Evolutionary conservation across 2,797 vertebrate species (phyloP), one percentile per base, ranked within the genome.

Genomic region (Sorex maritimensis): DNA sequence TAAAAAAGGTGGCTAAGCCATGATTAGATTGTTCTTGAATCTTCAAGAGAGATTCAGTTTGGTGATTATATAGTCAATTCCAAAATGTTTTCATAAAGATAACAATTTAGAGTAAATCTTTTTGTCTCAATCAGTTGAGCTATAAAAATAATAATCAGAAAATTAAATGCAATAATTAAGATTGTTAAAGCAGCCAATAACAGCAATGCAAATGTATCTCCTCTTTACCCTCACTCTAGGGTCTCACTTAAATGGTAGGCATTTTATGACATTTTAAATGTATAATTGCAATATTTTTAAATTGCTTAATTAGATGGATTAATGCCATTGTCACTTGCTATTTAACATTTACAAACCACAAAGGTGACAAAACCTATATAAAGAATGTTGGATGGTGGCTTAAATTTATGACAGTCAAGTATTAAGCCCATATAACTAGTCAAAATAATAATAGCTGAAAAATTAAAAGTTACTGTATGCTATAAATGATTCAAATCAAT

Each of bases 401-500:
- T 95, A 92, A 85, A 86, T 87, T 89, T 92, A 63, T 83, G 23
- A 86, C 38, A 85, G 7, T 72, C 77, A 82, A 75, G 55, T 90
- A 65, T 82, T 71, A 95, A 93, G 46, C 11, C 12, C 30, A 82
- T 84, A 41, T 24, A 93, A 67, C 55, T 71, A 87, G 84, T 94
- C 74, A 92, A 92, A 72, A 87, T 55, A 34, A 67, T 84, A 86
- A 68, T 6, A 81, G 34, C 34, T 34, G 11, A 44, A 21, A 75
- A 86, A 90, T 86, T 52, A 52, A 52, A 90, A 52, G 23, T 58
- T 78, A 65, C 74, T 49, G 72, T 58, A 81, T 85, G 95, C 80
- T 93, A 49, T 92, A 94, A 92, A 82, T 88, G 63, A 93, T 80
- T 69, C 88, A 68, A 93, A 61, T 88, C 58, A 87, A 90, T 28